Evolutionary conservation across 1,140 invertebrate genomes (phyloP), one percentile per base, ranked within the genome.

Genomic region (Drosophila ironensis): DNA sequence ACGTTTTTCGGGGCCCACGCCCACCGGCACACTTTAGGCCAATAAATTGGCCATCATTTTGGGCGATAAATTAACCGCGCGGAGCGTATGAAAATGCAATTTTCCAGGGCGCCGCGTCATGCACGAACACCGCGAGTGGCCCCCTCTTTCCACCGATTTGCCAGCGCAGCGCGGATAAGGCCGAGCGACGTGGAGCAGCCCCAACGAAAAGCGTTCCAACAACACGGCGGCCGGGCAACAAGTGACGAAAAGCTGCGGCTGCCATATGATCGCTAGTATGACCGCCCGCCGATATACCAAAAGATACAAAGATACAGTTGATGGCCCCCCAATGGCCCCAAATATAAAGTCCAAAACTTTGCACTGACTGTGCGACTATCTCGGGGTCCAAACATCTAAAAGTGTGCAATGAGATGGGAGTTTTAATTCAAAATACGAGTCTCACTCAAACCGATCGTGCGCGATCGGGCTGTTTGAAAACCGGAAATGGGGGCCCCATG

Each of bases 111-210:
- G 57, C 56, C 56, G 56, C 56, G 56, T 60, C 56, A 60, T 56
- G 56, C 54, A 27, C 54, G 24, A 53, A 27, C 11, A 38, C 30
- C 52, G n/a, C 28, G 45, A 24, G 25, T 30, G 7, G 41, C 33
- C 63, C 47, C 56, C 56, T 41, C 16, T 33, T 33, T 8, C 50
- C 56, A 57, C 14, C 56, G 37, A 60, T 57, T 17, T 63, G 59
- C 59, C 59, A 63, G 59, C 59, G 59, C 57, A 61, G 59, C 59
- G 59, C 33, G 59, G 56, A 63, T 63, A 63, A 63, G 41, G 33
- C 56, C 41, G 59, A 63, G 22, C 41, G 56, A 47, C 59, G 33
- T 41, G 56, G 37, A 60, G 27, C 14, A 24, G 19, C 27, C 6
- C 11, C 50, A 54, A 19, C 27, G 14, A 33, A 61, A 61, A 63